Base-by-base conservation (phyloP, 1,140 invertebrate genomes). In the Daktulosphaira vitifoliae region DNA sequence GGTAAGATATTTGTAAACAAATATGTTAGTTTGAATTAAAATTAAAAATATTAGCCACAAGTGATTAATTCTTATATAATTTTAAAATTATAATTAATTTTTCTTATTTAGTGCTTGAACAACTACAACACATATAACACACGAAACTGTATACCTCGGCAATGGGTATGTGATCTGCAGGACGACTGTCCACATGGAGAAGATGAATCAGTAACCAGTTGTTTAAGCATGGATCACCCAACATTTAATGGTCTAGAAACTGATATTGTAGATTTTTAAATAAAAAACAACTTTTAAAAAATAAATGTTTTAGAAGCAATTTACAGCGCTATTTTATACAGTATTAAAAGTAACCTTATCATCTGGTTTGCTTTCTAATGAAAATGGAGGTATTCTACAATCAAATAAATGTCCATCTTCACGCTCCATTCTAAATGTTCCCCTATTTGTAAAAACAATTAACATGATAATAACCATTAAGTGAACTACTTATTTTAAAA, bases 361-460 rank as follows among this genome's bases (percentile, higher is more conserved):
- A 20, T 92, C 90, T 7, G 85, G 82, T 78, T 95, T 96, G 70
- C 91, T 95, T 76, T 96, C 93, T 49, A 98, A 76, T 4, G 91
- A 94, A 76, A 97, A 97, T 7, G 94, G 92, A 37, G 95, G 95
- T 69, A 98, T 97, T 73, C 92, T 82, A 73, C 93, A 96, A 74
- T 97, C 92, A 77, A 98, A 97, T 0, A 88, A 88, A 71, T 91
- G 90, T 0, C 93, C 94, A 80, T 97, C 93, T 78, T 95, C 89
- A 67, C 92, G 81, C 78, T 97, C 94, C 87, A 98, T 91, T 72
- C 92, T 82, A 73, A 96, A 98, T 11, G 92, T 96, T 44, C 93
- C 94, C 91, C 91, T 68, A 38, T 22, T 37, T 65, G 25, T 23
- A 48, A 46, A 3, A 33, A 15, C n/a, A n/a, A 6, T 33, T 11